A percentile compares a stretch with the other conserved stretches of the same genome.
Evolutionary conservation across 2,113 vertebrate genomes (phyloP).

Genomic region (Ophiodon elongatus): DNA sequence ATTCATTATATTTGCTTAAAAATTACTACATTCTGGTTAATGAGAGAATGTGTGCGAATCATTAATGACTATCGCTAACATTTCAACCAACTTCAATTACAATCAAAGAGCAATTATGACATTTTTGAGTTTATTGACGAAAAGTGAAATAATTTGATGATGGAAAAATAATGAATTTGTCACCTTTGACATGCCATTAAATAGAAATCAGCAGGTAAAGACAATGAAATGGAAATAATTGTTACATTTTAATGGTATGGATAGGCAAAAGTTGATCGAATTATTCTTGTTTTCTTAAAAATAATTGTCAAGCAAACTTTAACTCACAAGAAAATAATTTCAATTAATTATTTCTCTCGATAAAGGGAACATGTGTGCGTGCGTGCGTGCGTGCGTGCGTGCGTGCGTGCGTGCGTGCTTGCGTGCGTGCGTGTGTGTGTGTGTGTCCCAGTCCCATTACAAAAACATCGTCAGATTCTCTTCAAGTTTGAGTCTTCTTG

Average conservation of each 20-base stretch:
- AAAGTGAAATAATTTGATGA: neutral
- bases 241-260: neutral
- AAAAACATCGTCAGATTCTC: neutral
- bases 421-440: neutral
- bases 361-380: neutral
- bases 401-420: neutral
- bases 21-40: neutral
- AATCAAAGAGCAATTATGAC: neutral
- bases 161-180: neutral
- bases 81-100: neutral
- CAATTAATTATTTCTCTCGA: neutral
- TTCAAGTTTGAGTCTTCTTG: neutral
- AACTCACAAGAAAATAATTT: neutral
- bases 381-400: slow-evolving; percentile 15
- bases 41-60: too few species aligned
- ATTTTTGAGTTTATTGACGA: too few species aligned
- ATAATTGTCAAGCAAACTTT: neutral
- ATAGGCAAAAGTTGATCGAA: neutral
- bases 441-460: neutral
- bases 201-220: neutral
- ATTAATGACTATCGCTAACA: neutral
- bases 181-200: neutral
- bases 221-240: neutral
- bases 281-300: neutral
- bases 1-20: neutral